Evolutionary conservation across 2,797 vertebrate genomes (phyloP), one percentile per base, ranked within the genome.

Genomic region (Myoxocephalus aenaeus): DNA sequence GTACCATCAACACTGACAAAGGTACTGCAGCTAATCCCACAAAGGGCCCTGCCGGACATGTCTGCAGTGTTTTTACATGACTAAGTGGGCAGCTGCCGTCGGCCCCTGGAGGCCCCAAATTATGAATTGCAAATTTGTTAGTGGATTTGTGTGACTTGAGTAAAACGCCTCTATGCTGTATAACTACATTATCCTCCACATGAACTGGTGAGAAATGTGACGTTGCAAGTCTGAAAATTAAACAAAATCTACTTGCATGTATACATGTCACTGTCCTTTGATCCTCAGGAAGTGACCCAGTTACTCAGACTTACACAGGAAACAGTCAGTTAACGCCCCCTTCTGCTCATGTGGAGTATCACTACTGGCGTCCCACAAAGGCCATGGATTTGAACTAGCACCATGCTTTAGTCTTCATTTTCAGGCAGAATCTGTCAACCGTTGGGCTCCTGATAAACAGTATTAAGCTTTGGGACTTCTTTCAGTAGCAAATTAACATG

Each of bases 281-380:
- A 51, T 29, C 34, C 1, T 32, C n/a, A 61, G 14, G 0, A 18
- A 56, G 50, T 61, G 48, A 76, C 17, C 65, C 75, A 50, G 40
- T 13, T 62, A 10, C 25, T 51, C 12, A 29, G n/a, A 11, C 22
- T 29, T 63, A 48, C 58, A 46, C 29, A 67, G 63, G 29, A 68
- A 46, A 12, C 10, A 1, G 62, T 36, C 13, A 5, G 46, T n/a
- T 14, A 5, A 38, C 29, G 22, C 83, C 69, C 72, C 59, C 79
- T 65, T 38, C 58, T 79, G 79, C 7, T 50, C 1, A 46, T 6
- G 15, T 29, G 13, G 10, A 42, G 67, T 34, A 62, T n/a, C 22
- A 34, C 5, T 7, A 12, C 13, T 5, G 4, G 46, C 14, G 2
- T 67, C 25, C n/a, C 27, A 18, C 54, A 66, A 8, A 59, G 1